Evolutionary conservation across 2,113 vertebrate genomes (phyloP).

Genomic region (Phainopepla nitens): DNA sequence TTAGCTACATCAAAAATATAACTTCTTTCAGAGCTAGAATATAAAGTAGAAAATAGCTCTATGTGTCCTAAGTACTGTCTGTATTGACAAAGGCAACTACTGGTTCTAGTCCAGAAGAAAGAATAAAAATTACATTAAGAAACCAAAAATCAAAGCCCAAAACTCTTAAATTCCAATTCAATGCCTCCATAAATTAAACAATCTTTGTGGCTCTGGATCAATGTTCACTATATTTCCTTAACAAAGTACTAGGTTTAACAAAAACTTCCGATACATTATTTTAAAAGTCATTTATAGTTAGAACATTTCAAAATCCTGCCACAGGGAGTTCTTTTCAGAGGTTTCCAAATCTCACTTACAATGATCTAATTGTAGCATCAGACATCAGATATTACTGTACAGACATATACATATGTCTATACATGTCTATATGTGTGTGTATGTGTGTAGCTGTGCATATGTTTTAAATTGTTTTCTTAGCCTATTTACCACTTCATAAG

Average conservation of each 20-base stretch:
- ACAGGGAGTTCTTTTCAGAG: neutral
- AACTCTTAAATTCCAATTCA: neutral
- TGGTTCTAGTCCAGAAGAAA: neutral
- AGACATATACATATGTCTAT: rapidly evolving
- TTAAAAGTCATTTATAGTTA: neutral
- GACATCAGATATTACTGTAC: neutral
- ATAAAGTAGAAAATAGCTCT: neutral
- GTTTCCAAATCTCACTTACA: neutral
- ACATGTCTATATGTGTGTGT: rapidly evolving
- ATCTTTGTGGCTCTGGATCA: neutral
- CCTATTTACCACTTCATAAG: neutral
- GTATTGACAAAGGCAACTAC: neutral
- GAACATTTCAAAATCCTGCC: neutral
- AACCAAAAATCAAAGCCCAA: neutral
- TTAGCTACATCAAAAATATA: neutral
- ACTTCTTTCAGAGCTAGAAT: neutral
- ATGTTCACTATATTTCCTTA: neutral
- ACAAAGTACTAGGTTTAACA: neutral
- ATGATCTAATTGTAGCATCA: neutral
- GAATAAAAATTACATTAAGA: neutral
- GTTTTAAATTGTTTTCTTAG: neutral
- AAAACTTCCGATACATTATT: neutral
- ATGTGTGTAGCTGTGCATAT: neutral
- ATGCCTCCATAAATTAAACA: neutral
- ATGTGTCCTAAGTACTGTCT: neutral